Evolutionary conservation across 53 echinoderm and acorn worm genomes (phyloP).

Genomic region (Paelopatides confundens): DNA sequence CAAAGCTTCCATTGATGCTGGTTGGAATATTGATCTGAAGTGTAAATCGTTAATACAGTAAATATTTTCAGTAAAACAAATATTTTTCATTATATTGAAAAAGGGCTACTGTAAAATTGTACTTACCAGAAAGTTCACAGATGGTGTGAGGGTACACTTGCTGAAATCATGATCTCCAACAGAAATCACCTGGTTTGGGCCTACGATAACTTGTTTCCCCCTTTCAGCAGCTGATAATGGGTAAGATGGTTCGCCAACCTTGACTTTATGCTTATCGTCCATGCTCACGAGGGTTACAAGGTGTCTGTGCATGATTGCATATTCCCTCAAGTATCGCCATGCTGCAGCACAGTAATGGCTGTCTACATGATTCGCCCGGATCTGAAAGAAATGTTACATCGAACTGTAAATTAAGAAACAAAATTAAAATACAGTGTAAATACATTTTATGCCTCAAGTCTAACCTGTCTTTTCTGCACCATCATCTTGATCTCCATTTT

Average conservation of each 20-base stretch:
- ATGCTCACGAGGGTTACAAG: not conserved
- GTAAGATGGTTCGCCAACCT: constrained; percentile 30
- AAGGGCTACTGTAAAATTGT: not conserved
- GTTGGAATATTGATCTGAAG: too few relatives aligned
- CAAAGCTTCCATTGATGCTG: too few relatives aligned
- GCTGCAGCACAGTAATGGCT: constrained; percentile 55
- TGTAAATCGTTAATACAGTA: too few relatives aligned
- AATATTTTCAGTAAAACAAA: too few relatives aligned
- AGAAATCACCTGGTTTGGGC: constrained; percentile 25
- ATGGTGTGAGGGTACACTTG: constrained; percentile 14
- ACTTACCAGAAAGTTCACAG: not conserved
- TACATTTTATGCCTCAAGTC: too few relatives aligned
- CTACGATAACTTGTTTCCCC: constrained; percentile 23
- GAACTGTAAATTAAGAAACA: too few relatives aligned
- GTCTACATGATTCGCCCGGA: constrained; percentile 46
- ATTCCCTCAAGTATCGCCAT: constrained; percentile 59
- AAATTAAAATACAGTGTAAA: too few relatives aligned
- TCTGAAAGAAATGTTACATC: too few relatives aligned
- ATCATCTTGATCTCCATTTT: too few relatives aligned
- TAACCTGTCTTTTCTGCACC: too few relatives aligned
- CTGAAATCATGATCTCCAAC: constrained; percentile 27
- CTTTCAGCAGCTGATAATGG: constrained; percentile 1
- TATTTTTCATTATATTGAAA: too few relatives aligned
- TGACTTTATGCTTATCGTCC: constrained; percentile 28
- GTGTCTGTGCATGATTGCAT: not conserved